Base-by-base conservation (phyloP, 2,888 invertebrate species). In the Chalcis sispes region DNA sequence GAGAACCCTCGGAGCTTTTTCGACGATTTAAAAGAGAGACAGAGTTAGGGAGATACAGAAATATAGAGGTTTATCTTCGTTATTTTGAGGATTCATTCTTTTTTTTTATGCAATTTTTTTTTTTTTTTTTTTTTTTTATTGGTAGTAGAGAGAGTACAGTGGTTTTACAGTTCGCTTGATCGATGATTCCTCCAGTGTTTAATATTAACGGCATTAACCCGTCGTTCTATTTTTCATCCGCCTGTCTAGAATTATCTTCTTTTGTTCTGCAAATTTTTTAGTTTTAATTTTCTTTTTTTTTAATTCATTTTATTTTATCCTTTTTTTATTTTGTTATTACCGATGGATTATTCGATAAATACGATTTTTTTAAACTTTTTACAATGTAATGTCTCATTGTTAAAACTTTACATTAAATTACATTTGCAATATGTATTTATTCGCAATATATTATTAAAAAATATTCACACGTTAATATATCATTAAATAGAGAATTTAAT, bases 161-260 rank as follows among this genome's bases (percentile, higher is more conserved):
- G 59, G 52, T 70, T 75, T 72, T 72, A 69, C 72, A 50, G 50
- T 72, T 42, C 27, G 66, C 56, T 69, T 72, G 72, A 66, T 72
- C 62, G 50, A 52, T 61, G 71, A 75, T 66, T 46, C 62, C 50
- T 2, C 0, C 18, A 59, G 20, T 71, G 61, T 71, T 61, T 59
- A 71, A 71, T 65, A 71, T 75, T 75, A 54, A 65, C 65, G 70
- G 42, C 29, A 61, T 71, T 64, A 59, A 61, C 15, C 40, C 48
- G 18, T 18, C 20, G 1, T 20, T n/a, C n/a, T 72, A 50, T 50
- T 66, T 50, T 66, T 59, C 56, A 52, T 64, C 20, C 54, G 10
- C 20, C 56, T n/a, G 15, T 56, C 15, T 23, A 8, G 65, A 20
- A 50, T 66, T 54, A 54, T 54, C 36, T 54, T 25, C 1, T 8